Base-by-base conservation (phyloP, 2,888 invertebrate species). In the Paralinhomoeus sp. region DNA sequence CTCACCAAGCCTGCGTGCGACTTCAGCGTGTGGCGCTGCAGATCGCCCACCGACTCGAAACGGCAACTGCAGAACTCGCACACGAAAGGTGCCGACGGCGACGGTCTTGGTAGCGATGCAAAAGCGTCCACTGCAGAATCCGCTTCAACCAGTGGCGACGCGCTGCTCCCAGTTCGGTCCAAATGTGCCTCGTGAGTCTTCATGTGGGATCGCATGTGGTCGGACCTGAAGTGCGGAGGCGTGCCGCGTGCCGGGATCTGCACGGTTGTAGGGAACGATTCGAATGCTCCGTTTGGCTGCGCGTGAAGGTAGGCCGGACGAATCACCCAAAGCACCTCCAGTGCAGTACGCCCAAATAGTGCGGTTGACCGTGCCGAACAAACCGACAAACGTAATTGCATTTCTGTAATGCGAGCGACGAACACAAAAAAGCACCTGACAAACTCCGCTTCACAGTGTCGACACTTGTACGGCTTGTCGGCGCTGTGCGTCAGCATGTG, bases 131-230 rank as follows among this genome's bases (percentile, higher is more conserved):
- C n/a, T n/a, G n/a, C n/a, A n/a, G n/a, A n/a, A n/a, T n/a, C n/a
- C n/a, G n/a, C n/a, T n/a, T n/a, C n/a, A n/a, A n/a, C n/a, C n/a
- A n/a, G n/a, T n/a, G n/a, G n/a, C n/a, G n/a, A n/a, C n/a, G n/a
- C n/a, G n/a, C n/a, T n/a, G n/a, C n/a, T n/a, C n/a, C n/a, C n/a
- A n/a, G n/a, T n/a, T n/a, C n/a, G n/a, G n/a, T n/a, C n/a, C n/a
- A n/a, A n/a, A n/a, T n/a, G 5, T 15, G 80, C 81, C 65, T 85
- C 83, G 64, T 89, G 87, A 0, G 84, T 85, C 67, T 83, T 84
- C 78, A 84, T 76, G 66, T 89, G 87, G 51, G 84, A 84, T 69
- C 85, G 85, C 57, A 89, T 66, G 61, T 87, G 85, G 62, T 89
- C 87, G 12, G 40, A 40, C n/a, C 43, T 43, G 43, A 47, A 41